Evolutionary conservation across 1,140 invertebrate species (phyloP), one percentile per base, ranked within the genome.

Genomic region (Eciton burchellii): DNA sequence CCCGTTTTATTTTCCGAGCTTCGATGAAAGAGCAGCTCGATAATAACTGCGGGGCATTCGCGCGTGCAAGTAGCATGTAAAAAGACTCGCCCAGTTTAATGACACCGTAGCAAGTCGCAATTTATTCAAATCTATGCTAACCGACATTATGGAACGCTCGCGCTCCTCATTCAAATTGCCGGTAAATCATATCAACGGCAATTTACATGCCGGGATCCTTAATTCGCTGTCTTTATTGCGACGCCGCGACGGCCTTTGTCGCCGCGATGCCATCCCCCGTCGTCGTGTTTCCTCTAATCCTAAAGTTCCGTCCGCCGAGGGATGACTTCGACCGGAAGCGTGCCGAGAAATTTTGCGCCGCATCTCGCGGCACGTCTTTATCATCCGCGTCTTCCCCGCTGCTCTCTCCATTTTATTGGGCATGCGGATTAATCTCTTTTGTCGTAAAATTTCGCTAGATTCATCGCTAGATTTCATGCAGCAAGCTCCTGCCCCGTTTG

Each of bases 61-160:
- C 21, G 52, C 60, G 89, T 85, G 65, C 74, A 68, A 79, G 63
- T 79, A 79, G 74, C 63, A 41, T 56, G 63, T n/a, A 83, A 87
- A 89, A 91, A 89, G 88, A 91, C 88, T 89, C 83, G 83, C 84
- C 52, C 62, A 79, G 79, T 86, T 90, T 91, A 91, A 91, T 90
- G 88, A 91, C 90, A 71, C 82, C 84, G 81, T 83, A 87, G 77
- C 81, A 87, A 85, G 79, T 89, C 70, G 73, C 83, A 90, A 91
- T 91, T 90, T 91, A 91, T 91, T 90, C 85, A 90, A 91, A 91
- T 91, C 81, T 89, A 90, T 91, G 89, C 90, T 89, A 90, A 91
- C 85, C 85, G 77, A 88, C 86, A 91, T 91, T 88, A 88, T 85
- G 77, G 83, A 56, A 62, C 35, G 43, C 24, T 26, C 56, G 76